Base-by-base conservation (phyloP, 2,888 invertebrate genomes). In the Latrodectus hesperus region DNA sequence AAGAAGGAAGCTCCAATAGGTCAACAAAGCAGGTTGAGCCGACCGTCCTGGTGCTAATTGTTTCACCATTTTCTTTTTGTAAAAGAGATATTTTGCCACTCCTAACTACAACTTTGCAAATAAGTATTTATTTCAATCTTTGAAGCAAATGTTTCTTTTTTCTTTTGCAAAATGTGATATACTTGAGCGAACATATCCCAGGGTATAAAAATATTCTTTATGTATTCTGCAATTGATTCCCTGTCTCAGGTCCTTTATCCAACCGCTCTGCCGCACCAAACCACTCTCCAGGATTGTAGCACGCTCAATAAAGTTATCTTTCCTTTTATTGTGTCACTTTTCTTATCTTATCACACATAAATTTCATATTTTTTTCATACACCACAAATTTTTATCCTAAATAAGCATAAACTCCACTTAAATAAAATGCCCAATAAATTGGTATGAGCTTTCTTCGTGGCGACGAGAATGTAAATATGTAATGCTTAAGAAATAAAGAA, bases 281-380 rank as follows among this genome's bases (percentile, higher is more conserved):
- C 85, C 85, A 79, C 85, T 80, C 85, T 84, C 84, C 84, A 84
- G 70, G 68, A 75, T 68, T 80, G 79, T 75, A 74, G 85, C 85
- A 80, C 85, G 79, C 85, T 80, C 79, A 85, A 85, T 68, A 84
- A 85, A 76, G 80, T 85, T 85, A 85, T 80, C 80, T 85, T 85
- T 85, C 80, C 52, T 85, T 85, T 84, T 84, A 84, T 65, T 9
- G 11, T 55, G 71, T 79, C 55, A 11, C 12, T 16, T 76, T 6
- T 60, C 52, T 76, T 22, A n/a, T 76, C 8, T 51, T 52, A 5
- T 16, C 16, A 22, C 55, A 22, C 17, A 26, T 14, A 16, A 49
- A n/a, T 11, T n/a, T 22, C 22, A 22, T 22, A 5, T 55, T n/a
- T 16, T 16, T 11, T 60, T 60, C 12, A 60, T 6, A 10, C 10